These are phyloP conservation scores for Furcula furcula DNA, from an alignment of 2,888 invertebrate species.

Conservation along the genomic window DNA sequence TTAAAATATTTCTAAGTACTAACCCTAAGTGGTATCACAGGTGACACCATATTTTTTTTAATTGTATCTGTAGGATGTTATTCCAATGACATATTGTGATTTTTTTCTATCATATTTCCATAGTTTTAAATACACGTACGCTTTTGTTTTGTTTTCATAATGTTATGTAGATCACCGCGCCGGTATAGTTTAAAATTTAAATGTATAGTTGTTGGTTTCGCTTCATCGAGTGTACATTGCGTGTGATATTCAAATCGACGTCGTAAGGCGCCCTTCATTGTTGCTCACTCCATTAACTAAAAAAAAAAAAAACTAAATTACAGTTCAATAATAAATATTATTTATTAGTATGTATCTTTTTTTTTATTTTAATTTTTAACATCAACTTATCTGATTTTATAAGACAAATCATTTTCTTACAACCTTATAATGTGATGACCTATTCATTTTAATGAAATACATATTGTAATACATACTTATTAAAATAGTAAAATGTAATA, in stretches of 20 bases:
- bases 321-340: slow-evolving; percentile 34
- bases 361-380: slow-evolving; percentile 30
- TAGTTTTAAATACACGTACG: slow-evolving; percentile 59
- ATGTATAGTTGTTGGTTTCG: slow-evolving; percentile 56
- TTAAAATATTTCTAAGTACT: slow-evolving; percentile 78
- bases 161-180: slow-evolving; percentile 51
- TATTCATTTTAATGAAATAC: slow-evolving; percentile 46
- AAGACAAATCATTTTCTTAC: slow-evolving; percentile 27
- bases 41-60: slow-evolving; percentile 62
- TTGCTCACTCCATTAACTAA: slow-evolving; percentile 49
- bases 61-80: slow-evolving; percentile 64
- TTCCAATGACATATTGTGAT: slow-evolving; percentile 77
- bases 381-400: slow-evolving; percentile 27
- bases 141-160: slow-evolving; percentile 49
- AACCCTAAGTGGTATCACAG: slow-evolving; percentile 72
- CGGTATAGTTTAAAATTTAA: slow-evolving; percentile 53
- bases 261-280: slow-evolving; percentile 48
- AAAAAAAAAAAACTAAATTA: slow-evolving; percentile 30
- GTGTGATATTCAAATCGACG: slow-evolving; percentile 22
- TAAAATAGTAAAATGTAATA: slow-evolving; percentile 63
- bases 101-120: slow-evolving; percentile 69
- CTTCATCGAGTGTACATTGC: slow-evolving; percentile 52
- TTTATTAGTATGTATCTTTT: slow-evolving; percentile 36
- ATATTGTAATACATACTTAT: slow-evolving; percentile 59
- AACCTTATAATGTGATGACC: slow-evolving; percentile 46